phyloP scores from a whole-genome alignment of 2,888 invertebrate genomes.

The Leptinotarsa tumamoca region DNA sequence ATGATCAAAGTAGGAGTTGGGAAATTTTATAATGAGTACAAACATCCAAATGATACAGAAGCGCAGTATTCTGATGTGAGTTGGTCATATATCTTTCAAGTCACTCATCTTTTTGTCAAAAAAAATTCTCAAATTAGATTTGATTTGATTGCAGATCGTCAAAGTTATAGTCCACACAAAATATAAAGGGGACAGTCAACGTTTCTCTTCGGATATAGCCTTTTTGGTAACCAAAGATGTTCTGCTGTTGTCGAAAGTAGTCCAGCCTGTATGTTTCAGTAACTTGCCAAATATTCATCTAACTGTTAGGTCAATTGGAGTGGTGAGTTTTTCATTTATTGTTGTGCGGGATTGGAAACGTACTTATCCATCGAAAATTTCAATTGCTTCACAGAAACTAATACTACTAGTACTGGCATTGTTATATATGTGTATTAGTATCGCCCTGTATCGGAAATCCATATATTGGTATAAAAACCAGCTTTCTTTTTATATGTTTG shows the following conservation, averaged over 20 bases:
- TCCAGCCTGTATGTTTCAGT: conserved; percentile 62
- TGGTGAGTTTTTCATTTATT: conserved; percentile 46
- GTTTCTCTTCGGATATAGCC: conserved; percentile 60
- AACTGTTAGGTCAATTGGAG: conserved; percentile 39
- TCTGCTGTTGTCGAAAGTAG: conserved; percentile 56
- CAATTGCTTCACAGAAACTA: too few relatives aligned
- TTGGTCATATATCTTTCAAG: not conserved
- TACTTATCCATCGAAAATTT: not conserved
- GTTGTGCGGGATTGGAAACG: not conserved
- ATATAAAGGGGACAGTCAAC: conserved; percentile 52
- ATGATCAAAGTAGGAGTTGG: conserved; percentile 56
- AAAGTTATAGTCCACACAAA: conserved; percentile 46
- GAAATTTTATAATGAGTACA: conserved; percentile 58
- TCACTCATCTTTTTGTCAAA: too few relatives aligned
- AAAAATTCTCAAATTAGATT: not conserved
- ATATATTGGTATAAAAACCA: too few relatives aligned
- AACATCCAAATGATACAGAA: conserved; percentile 52
- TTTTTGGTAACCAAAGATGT: conserved; percentile 56
- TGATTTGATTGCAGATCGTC: conserved; percentile 50
- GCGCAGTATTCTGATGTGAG: conserved; percentile 56
- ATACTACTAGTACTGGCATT: too few relatives aligned
- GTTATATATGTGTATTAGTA: too few relatives aligned
- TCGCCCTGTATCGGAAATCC: too few relatives aligned
- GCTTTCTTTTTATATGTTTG: too few relatives aligned
- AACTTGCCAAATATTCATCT: conserved; percentile 35